Evolutionary conservation across 2,113 vertebrate genomes (phyloP), one percentile per base, ranked within the genome.

Genomic region (Oreamnos americanus): DNA sequence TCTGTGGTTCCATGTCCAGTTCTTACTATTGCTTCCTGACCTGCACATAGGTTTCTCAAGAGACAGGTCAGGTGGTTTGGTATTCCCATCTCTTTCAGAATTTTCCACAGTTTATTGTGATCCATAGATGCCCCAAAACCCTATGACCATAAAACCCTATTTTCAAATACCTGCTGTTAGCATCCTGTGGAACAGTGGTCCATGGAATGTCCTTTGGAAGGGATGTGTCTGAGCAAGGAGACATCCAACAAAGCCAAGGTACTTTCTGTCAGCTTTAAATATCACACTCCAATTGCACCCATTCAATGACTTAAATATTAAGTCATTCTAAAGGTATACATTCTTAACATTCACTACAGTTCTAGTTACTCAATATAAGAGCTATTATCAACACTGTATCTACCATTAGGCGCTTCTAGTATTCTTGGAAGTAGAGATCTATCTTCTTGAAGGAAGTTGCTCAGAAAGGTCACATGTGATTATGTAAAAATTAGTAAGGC

Each of bases 401-500:
- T 49, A 26, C 7, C 43, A 36, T 36, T 82, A 84, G 30, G 39
- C 49, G 33, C 60, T 49, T 33, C 17, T 39, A 62, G 78, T 62
- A 47, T 93, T 93, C 92, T 92, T 62, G n/a, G 53, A 81, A 97
- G 85, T 95, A 91, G 92, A 86, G 47, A 83, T 28, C 2, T 33
- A 45, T 62, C 45, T 96, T 57, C 83, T 89, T 86, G 49, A 43
- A 87, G 67, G 55, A 96, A 91, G 33, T 64, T 83, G 43, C 49
- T 39, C 43, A 93, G 83, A 91, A 91, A 96, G 79, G 84, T 58
- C 62, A 58, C 71, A 79, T 74, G 91, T 26, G 62, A 91, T 90
- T 96, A 62, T 53, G 71, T 92, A 76, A 97, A 95, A 93, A 45
- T 96, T 88, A 82, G 93, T 94, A 79, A 87, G 67, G 47, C 64